phyloP scores from a whole-genome alignment of 2,888 invertebrate species.

The Myopa testacea region DNA sequence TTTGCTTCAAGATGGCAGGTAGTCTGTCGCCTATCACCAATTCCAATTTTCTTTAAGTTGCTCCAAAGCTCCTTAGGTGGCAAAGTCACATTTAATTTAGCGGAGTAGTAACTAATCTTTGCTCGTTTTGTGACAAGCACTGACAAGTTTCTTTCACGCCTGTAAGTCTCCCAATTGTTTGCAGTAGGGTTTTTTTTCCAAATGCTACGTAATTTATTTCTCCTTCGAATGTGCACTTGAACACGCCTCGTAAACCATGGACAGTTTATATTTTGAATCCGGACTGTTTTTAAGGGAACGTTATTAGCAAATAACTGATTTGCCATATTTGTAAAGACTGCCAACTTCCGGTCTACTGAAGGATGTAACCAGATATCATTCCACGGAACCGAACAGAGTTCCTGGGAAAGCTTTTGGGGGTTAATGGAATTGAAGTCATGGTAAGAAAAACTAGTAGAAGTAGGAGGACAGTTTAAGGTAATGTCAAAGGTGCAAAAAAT shows the following conservation, averaged over 20 bases:
- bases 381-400: no score
- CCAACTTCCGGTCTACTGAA: no score
- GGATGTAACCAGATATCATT: no score
- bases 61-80: constrained; percentile 7
- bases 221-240: not conserved
- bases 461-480: not conserved
- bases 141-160: not conserved
- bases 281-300: no score
- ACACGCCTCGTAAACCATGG: constrained; percentile 15
- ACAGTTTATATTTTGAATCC: not conserved
- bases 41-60: not conserved
- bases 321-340: no score
- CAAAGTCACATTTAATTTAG: not conserved
- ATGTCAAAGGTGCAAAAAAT: not conserved
- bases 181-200: not conserved
- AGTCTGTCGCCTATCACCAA: not conserved
- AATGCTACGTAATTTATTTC: not conserved
- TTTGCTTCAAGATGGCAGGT: not conserved
- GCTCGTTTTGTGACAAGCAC: not conserved
- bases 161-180: not conserved
- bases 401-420: not conserved
- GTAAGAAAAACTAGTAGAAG: not conserved
- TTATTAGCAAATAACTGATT: no score
- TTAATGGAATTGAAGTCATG: not conserved
- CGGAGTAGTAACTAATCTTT: not conserved